phyloP scores from a whole-genome alignment of 2,888 invertebrate species.

The Belgica antarctica region DNA sequence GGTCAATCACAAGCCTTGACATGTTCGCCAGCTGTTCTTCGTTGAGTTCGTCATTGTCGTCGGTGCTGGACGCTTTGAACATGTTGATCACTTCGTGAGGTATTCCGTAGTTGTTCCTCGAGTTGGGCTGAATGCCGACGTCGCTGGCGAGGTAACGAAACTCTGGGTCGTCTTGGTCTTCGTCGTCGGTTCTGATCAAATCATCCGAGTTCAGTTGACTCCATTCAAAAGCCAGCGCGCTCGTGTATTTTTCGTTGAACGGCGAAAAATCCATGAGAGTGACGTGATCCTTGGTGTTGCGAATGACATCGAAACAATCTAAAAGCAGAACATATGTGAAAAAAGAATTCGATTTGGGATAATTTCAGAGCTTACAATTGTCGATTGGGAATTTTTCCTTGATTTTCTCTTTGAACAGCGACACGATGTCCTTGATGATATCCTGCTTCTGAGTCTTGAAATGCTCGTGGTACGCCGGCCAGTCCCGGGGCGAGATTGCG shows the following conservation, averaged over 20 bases:
- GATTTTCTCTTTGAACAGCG: slow-evolving; percentile 46
- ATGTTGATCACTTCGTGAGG: slow-evolving; percentile 47
- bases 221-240: slow-evolving; percentile 47
- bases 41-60: background rate
- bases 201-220: slow-evolving; percentile 43
- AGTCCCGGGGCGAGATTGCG: slow-evolving; percentile 47
- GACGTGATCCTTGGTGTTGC: slow-evolving; percentile 46
- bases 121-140: slow-evolving; percentile 46
- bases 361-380: slow-evolving; percentile 45
- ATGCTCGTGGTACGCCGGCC: slow-evolving; percentile 46
- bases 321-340: too few species aligned
- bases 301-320: slow-evolving; percentile 47
- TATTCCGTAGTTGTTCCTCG: slow-evolving; percentile 46
- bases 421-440: slow-evolving; percentile 46
- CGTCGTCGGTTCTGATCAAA: slow-evolving; percentile 18
- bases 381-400: slow-evolving; percentile 46
- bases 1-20: background rate
- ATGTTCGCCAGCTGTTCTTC: slow-evolving; percentile 13
- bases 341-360: background rate
- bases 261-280: slow-evolving; percentile 46
- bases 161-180: slow-evolving; percentile 45
- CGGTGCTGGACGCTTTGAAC: slow-evolving; percentile 38
- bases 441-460: slow-evolving; percentile 45
- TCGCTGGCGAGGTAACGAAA: slow-evolving; percentile 46
- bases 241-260: slow-evolving; percentile 45